Percentiles rank a stretch among this genome's conserved stretches.
phyloP scores from a whole-genome alignment of 2,113 vertebrate genomes.

The Rostratula benghalensis region DNA sequence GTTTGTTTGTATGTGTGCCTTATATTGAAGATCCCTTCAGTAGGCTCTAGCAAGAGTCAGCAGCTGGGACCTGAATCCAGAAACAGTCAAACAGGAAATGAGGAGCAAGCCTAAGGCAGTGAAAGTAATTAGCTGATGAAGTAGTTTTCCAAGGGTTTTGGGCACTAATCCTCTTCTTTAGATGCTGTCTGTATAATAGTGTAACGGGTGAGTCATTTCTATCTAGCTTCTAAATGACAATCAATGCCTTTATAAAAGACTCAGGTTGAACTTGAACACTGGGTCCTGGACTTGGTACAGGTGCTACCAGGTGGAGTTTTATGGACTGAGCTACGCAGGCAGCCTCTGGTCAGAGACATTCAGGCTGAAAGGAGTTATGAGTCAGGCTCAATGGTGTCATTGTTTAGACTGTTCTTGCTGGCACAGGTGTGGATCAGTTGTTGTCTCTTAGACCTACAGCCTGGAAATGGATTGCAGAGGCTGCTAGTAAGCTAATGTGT shows the following conservation, averaged over 20 bases:
- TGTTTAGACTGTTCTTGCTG: neutral
- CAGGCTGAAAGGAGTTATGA: neutral
- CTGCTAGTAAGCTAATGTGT: neutral
- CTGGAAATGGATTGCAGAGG: neutral
- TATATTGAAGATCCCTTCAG: neutral
- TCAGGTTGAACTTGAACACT: neutral
- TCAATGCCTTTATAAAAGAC: neutral
- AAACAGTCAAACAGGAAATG: neutral
- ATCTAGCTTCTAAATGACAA: neutral
- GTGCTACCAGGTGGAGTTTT: neutral
- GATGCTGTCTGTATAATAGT: neutral
- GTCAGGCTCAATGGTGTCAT: neutral
- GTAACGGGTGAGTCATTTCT: neutral
- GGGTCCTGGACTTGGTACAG: neutral
- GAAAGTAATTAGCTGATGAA: neutral
- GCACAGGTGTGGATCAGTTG: neutral
- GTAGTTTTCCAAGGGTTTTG: neutral
- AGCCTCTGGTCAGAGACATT: accelerated
- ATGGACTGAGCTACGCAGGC: neutral
- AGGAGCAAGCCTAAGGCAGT: neutral
- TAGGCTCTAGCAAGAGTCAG: neutral
- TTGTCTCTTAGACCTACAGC: neutral
- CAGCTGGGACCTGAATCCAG: neutral
- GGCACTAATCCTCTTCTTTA: neutral
- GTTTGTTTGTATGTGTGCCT: neutral